Evolutionary conservation across 2,113 vertebrate species (phyloP).

Genomic region (Noctilio leporinus): DNA sequence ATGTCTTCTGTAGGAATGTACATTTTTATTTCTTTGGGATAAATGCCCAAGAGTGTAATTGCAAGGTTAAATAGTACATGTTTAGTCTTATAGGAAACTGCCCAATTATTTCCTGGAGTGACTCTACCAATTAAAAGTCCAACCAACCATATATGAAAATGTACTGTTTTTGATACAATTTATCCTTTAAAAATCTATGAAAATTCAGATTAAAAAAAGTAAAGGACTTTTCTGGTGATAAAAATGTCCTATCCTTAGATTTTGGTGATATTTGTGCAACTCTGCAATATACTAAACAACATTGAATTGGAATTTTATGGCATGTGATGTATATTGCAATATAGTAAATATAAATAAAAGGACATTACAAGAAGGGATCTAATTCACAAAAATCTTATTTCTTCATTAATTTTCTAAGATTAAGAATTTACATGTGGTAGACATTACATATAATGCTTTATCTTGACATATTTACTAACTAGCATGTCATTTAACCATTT

Average conservation of each 20-base stretch:
- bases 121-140: background rate
- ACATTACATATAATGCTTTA: background rate
- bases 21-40: background rate
- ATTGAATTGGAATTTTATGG: background rate
- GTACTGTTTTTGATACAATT: background rate
- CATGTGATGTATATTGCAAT: background rate
- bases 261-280: background rate
- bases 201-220: background rate
- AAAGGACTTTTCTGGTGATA: background rate
- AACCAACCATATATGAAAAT: background rate
- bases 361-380: background rate
- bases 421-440: background rate
- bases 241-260: background rate
- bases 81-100: background rate
- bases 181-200: constrained; percentile 6
- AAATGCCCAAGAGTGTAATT: background rate
- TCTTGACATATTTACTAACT: background rate
- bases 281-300: background rate
- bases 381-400: background rate
- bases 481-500: background rate
- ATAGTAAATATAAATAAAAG: background rate
- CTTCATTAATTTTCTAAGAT: background rate
- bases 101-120: background rate
- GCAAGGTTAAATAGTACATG: background rate
- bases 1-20: background rate